Base-by-base conservation (phyloP, 1,140 invertebrate genomes). In the Sycophaga agraensis region DNA sequence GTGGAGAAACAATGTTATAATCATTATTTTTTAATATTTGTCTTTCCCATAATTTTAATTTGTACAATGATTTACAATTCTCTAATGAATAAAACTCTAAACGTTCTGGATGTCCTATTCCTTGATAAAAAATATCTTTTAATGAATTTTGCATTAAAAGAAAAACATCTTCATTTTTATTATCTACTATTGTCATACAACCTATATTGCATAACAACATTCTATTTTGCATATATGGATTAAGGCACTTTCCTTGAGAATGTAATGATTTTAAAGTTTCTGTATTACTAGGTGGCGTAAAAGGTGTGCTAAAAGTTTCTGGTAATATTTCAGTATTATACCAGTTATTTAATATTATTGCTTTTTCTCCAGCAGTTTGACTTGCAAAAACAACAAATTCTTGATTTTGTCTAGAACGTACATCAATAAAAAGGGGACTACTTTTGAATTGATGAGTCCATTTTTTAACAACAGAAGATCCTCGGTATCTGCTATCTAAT, bases 381-480 rank as follows among this genome's bases (percentile, higher is more conserved):
- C 72, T 76, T 12, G 77, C 68, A 21, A 78, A 37, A 17, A 70
- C 49, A 49, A 81, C 46, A 9, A 80, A 64, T 64, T 81, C 79
- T 37, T 70, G 61, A 2, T 72, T 61, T 11, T 70, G 50, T 51
- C 73, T 79, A 34, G 6, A 69, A 70, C 59, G 59, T 53, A 65
- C 28, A 56, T 70, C 48, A n/a, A 58, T 68, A 28, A 70, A 62
- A 49, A 77, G 39, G 1, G 78, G 79, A 21, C 74, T 63, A 60
- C 70, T 70, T 65, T 76, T 73, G 1, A 81, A 73, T n/a, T 76
- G 69, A 67, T 81, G 79, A 19, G 73, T 80, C 79, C 79, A 81
- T 60, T 79, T 80, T 68, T 80, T 78, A 26, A 63, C 60, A n/a
- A 79, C 66, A 6, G 68, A 66, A 11, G 63, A 45, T 11, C 68